phyloP scores from a whole-genome alignment of 1,140 invertebrate genomes.

The Caerostris darwini region DNA sequence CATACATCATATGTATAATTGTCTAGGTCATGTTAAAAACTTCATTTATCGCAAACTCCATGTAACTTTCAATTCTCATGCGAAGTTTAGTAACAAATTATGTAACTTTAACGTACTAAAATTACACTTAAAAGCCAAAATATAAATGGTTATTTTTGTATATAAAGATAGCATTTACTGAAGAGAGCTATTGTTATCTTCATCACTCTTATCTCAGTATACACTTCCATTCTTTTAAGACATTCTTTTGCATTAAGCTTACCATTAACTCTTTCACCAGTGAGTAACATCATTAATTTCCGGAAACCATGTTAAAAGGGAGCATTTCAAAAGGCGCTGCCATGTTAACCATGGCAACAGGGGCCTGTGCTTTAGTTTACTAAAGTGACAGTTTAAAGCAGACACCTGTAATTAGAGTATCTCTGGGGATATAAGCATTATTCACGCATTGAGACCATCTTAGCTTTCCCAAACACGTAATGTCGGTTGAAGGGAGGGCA shows the following conservation, averaged over 20 bases:
- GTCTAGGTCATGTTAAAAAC: too few relatives aligned
- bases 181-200: too few relatives aligned
- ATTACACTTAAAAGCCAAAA: too few relatives aligned
- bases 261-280: background rate
- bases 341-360: conserved; percentile 60
- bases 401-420: background rate
- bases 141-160: too few relatives aligned
- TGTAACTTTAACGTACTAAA: too few relatives aligned
- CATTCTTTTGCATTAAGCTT: background rate
- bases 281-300: conserved; percentile 16
- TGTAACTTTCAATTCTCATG: too few relatives aligned
- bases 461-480: conserved; percentile 47
- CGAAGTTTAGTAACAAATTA: too few relatives aligned
- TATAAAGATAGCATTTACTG: too few relatives aligned
- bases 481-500: background rate
- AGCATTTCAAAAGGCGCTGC: background rate
- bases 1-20: too few relatives aligned
- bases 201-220: too few relatives aligned
- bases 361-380: conserved; percentile 4
- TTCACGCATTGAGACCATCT: conserved; percentile 14
- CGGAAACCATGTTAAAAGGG: background rate
- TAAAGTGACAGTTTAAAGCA: conserved; percentile 61
- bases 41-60: too few relatives aligned
- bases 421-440: conserved; percentile 45
- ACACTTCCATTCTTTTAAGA: background rate